phyloP scores from a whole-genome alignment of 2,888 invertebrate genomes.

The Drosophila melanosoma region DNA sequence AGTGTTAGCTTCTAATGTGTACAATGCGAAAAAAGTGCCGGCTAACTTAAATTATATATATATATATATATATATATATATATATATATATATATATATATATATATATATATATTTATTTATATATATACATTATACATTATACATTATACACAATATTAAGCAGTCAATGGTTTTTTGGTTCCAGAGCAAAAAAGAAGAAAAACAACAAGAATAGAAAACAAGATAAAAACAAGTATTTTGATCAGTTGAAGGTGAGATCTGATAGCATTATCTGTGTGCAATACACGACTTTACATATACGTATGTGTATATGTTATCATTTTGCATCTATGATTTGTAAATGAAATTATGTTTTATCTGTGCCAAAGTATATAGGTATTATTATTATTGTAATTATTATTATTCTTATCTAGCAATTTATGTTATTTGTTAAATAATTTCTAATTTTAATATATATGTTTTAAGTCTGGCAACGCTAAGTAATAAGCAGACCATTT shows the following conservation, averaged over 20 bases:
- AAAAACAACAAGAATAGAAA: constrained; percentile 20
- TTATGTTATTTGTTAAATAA: constrained; percentile 63
- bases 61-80: constrained; percentile 62
- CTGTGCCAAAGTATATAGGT: constrained; percentile 72
- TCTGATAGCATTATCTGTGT: constrained; percentile 54
- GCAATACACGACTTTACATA: constrained; percentile 53
- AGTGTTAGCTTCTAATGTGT: constrained; percentile 74
- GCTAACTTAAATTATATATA: constrained; percentile 45
- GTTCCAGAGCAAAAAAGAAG: constrained; percentile 58
- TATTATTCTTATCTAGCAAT: constrained; percentile 25
- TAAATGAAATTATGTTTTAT: constrained; percentile 55
- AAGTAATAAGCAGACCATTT: constrained; percentile 64
- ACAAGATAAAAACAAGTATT: constrained; percentile 23
- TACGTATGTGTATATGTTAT: constrained; percentile 26
- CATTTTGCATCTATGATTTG: constrained; percentile 36
- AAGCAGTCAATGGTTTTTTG: constrained; percentile 78
- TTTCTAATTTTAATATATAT: constrained; percentile 57
- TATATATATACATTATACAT: constrained; percentile 58
- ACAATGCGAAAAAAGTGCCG: constrained; percentile 25
- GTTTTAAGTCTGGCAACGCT: constrained; percentile 53
- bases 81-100: constrained; percentile 57
- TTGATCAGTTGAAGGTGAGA: constrained; percentile 34
- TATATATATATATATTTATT: constrained; percentile 57
- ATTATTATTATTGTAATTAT: constrained; percentile 41
- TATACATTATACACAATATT: constrained; percentile 43